Conservation (phyloP, 2,888 invertebrate species). For the Campoletis raptor region DNA sequence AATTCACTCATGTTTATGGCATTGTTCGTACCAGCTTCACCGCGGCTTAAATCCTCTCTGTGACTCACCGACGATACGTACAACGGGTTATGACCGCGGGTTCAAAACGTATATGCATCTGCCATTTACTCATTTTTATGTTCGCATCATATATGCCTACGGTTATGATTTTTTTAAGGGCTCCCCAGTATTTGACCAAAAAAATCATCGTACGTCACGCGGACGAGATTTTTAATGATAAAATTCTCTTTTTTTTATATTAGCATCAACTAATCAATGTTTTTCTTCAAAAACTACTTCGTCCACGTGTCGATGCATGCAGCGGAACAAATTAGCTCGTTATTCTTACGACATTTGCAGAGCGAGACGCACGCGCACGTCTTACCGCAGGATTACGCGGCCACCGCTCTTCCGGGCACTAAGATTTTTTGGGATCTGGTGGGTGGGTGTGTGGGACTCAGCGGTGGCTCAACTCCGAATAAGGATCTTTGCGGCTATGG, state of each 20-base stretch:
- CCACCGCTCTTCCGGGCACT: not conserved
- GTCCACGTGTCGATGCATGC: not conserved
- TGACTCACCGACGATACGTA: conserved; percentile 56
- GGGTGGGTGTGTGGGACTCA: conserved; percentile 4
- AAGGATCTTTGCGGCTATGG: not conserved
- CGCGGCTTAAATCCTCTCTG: conserved; percentile 20
- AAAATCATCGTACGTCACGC: not conserved
- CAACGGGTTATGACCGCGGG: conserved; percentile 1
- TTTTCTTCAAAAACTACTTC: not conserved
- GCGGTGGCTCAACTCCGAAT: not conserved
- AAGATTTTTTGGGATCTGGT: not conserved
- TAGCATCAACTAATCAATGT: not conserved
- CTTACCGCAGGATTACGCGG: not conserved
- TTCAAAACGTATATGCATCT: not conserved
- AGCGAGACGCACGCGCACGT: not conserved
- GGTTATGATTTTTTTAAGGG: not conserved
- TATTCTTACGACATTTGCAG: not conserved
- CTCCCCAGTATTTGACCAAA: not conserved
- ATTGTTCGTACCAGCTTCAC: conserved; percentile 52
- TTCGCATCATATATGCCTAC: not conserved
- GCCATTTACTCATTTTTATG: not conserved
- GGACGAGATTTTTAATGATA: not conserved
- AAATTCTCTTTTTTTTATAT: not conserved
- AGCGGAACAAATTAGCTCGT: not conserved
- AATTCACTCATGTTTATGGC: conserved; percentile 58